phyloP scores from a whole-genome alignment of 2,797 vertebrate species.

The Pseudomugil tenellus region DNA sequence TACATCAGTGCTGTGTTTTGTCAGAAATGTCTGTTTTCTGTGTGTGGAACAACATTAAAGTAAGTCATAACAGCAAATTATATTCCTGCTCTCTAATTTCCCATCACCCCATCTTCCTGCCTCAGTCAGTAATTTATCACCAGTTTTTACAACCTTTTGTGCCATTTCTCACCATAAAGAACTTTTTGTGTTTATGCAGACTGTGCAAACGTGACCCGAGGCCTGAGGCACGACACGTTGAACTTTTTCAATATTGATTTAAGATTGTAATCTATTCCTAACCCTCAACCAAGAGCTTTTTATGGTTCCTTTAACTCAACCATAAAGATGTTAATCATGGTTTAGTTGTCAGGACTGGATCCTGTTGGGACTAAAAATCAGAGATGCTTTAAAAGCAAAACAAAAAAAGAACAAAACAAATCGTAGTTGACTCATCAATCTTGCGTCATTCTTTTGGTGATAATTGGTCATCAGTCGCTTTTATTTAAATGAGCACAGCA shows the following conservation, averaged over 20 bases:
- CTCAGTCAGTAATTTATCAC: slow-evolving; percentile 2
- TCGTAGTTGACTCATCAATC: slow-evolving; percentile 16
- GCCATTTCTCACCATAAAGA: slow-evolving; percentile 13
- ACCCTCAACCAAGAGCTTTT: slow-evolving; percentile 22
- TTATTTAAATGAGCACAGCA: slow-evolving; percentile 37
- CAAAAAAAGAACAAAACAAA: neutral
- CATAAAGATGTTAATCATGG: slow-evolving; percentile 23
- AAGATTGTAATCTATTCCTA: slow-evolving; percentile 35
- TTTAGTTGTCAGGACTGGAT: slow-evolving; percentile 16
- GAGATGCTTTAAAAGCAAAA: slow-evolving; percentile 5
- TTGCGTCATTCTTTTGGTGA: slow-evolving; percentile 34
- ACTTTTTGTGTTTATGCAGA: slow-evolving; percentile 23
- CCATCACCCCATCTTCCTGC: slow-evolving; percentile 8
- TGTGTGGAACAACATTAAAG: slow-evolving; percentile 1
- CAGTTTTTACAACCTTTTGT: slow-evolving; percentile 13
- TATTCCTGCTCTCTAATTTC: slow-evolving; percentile 17
- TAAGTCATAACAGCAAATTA: slow-evolving; percentile 12
- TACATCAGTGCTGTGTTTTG: slow-evolving; percentile 31
- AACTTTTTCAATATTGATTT: slow-evolving; percentile 46
- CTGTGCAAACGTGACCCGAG: slow-evolving; percentile 30
- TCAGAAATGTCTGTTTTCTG: slow-evolving; percentile 31
- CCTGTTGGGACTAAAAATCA: slow-evolving; percentile 13
- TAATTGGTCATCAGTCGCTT: slow-evolving; percentile 38
- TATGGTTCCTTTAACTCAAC: slow-evolving; percentile 3
- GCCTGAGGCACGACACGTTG: slow-evolving; percentile 10